Conservation (phyloP, 2,888 invertebrate genomes). For the Drosophila cracens region DNA sequence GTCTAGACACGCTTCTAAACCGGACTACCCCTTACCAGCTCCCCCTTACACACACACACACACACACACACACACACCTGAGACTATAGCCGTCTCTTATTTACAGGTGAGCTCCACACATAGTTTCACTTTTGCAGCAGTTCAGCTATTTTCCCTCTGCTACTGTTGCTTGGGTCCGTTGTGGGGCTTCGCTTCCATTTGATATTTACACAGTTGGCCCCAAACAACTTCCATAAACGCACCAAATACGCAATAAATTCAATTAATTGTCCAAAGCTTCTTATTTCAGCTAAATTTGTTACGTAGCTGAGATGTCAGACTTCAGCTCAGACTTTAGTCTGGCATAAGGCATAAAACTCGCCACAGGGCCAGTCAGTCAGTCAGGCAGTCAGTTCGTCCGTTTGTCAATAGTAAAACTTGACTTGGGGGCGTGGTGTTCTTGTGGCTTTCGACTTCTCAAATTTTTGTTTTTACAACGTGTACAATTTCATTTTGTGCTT, state of each 20-base stretch:
- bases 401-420: constrained; percentile 2
- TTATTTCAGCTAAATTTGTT: constrained; percentile 69
- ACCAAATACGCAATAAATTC: constrained; percentile 72
- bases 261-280: constrained; percentile 72
- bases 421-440: neutral
- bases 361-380: constrained; percentile 12
- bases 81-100: constrained; percentile 27
- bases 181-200: constrained; percentile 49
- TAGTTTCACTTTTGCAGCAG: constrained; percentile 38
- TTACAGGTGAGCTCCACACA: constrained; percentile 50
- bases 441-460: constrained; percentile 28
- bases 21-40: neutral
- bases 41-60: neutral
- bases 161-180: constrained; percentile 15
- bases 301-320: constrained; percentile 4
- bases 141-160: constrained; percentile 1
- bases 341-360: neutral
- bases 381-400: constrained; percentile 16
- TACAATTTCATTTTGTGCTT: constrained; percentile 52
- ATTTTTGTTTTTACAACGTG: constrained; percentile 31
- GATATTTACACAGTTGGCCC: constrained; percentile 34
- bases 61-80: neutral
- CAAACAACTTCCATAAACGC: constrained; percentile 40
- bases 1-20: constrained; percentile 48
- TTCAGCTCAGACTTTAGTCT: constrained; percentile 9